Evolutionary conservation across 2,888 invertebrate genomes (phyloP).

Genomic region (Drosophila prostipennis): DNA sequence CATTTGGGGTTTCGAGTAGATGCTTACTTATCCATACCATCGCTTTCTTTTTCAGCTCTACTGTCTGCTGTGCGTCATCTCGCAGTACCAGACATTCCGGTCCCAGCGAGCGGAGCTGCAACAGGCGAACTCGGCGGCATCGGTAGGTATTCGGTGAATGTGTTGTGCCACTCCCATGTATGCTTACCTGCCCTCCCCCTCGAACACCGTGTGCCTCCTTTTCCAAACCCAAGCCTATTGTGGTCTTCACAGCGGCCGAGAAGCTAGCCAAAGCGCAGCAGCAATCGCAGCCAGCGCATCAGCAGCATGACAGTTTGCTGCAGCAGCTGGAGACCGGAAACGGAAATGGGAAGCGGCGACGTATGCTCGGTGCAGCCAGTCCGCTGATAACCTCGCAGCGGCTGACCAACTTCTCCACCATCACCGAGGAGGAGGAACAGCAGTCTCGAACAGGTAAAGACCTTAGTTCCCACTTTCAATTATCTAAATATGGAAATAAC

Average conservation of each 20-base stretch:
- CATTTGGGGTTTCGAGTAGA: not conserved
- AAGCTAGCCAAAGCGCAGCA: slow-evolving; percentile 60
- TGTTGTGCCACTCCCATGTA: slow-evolving; percentile 20
- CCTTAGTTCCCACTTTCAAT: not conserved
- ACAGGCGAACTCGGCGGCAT: slow-evolving; percentile 85
- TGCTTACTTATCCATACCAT: not conserved
- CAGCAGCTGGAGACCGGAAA: slow-evolving; percentile 24
- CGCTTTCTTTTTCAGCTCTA: slow-evolving; percentile 87
- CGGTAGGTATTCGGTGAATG: slow-evolving; percentile 83
- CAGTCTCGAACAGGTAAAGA: slow-evolving; percentile 40
- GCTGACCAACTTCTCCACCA: slow-evolving; percentile 70
- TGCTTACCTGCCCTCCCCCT: slow-evolving; percentile 22
- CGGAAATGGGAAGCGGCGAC: slow-evolving; percentile 57
- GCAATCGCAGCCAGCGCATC: slow-evolving; percentile 15
- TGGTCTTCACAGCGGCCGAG: slow-evolving; percentile 57
- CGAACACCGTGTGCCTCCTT: slow-evolving; percentile 15
- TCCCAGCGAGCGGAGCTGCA: slow-evolving; percentile 84
- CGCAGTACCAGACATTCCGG: slow-evolving; percentile 93
- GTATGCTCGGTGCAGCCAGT: slow-evolving; percentile 54
- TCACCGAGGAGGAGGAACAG: slow-evolving; percentile 71
- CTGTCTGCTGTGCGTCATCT: slow-evolving; percentile 92
- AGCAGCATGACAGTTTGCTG: not conserved
- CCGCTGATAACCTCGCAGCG: slow-evolving; percentile 72
- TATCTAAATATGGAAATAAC: not conserved
- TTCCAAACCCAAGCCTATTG: slow-evolving; percentile 50